phyloP scores from a whole-genome alignment of 2,888 invertebrate species.

The Ophioninae sp. region DNA sequence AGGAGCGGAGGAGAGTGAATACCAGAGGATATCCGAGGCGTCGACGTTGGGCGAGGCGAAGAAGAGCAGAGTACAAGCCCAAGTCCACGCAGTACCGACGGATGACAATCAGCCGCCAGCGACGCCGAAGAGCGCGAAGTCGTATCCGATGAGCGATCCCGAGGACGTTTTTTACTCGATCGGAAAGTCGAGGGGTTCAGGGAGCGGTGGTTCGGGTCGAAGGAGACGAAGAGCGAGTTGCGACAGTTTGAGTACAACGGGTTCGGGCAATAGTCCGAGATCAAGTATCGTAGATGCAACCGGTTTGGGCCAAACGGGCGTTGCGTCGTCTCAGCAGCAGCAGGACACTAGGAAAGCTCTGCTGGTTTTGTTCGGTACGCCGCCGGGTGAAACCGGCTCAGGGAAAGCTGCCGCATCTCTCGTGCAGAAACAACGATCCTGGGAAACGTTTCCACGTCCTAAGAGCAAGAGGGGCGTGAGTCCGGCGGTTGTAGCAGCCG shows the following conservation, averaged over 20 bases:
- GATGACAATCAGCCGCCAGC: constrained; percentile 68
- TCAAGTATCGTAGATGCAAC: constrained; percentile 82
- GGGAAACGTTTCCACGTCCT: constrained; percentile 85
- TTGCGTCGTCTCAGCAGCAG: constrained; percentile 19
- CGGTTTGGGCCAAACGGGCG: constrained; percentile 65
- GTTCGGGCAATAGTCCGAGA: constrained; percentile 82
- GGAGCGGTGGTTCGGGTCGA: constrained; percentile 61
- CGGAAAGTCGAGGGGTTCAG: constrained; percentile 62
- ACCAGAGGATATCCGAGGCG: constrained; percentile 84
- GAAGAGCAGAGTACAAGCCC: constrained; percentile 81
- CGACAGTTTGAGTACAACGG: constrained; percentile 83
- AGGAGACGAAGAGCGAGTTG: constrained; percentile 82
- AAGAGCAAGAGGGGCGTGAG: constrained; percentile 75
- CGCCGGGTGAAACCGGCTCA: constrained; percentile 71
- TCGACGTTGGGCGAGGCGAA: constrained; percentile 79
- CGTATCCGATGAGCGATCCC: constrained; percentile 83
- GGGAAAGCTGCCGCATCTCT: constrained; percentile 70
- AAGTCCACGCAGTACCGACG: constrained; percentile 81
- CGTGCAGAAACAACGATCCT: constrained; percentile 84
- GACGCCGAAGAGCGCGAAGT: constrained; percentile 77
- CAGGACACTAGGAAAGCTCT: constrained; percentile 81
- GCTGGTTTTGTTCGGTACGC: constrained; percentile 82
- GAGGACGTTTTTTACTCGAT: constrained; percentile 83
- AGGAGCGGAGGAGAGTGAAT: constrained; percentile 81
- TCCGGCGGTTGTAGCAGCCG: constrained; percentile 65